A percentile compares a stretch with the other conserved stretches of the same genome.
Conservation (phyloP, 2,888 invertebrate genomes). For the Drosophila pullipes region DNA sequence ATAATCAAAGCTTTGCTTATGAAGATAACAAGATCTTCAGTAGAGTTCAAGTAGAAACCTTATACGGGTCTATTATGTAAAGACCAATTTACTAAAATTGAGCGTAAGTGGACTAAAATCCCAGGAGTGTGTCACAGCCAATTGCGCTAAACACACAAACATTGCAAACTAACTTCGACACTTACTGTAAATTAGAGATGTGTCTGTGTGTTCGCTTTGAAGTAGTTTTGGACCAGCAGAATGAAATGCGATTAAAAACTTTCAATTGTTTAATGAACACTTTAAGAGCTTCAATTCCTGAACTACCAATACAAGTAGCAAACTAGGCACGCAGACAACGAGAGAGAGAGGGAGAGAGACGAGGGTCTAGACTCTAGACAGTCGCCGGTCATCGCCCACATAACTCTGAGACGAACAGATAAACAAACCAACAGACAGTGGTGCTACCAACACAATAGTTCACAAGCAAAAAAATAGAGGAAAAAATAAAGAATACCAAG, state of each 20-base stretch:
- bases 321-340: constrained; percentile 17
- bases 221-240: constrained; percentile 21
- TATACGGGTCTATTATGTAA: neutral
- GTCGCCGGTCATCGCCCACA: constrained; percentile 70
- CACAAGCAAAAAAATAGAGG: constrained; percentile 36
- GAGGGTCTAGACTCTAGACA: constrained; percentile 50
- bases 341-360: neutral
- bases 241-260: constrained; percentile 65
- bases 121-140: neutral
- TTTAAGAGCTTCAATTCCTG: constrained; percentile 61
- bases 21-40: neutral
- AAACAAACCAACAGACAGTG: constrained; percentile 25
- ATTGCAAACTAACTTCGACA: constrained; percentile 33
- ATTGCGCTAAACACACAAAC: constrained; percentile 7
- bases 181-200: constrained; percentile 17
- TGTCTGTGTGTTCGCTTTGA: constrained; percentile 3
- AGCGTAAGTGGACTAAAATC: neutral
- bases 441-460: constrained; percentile 25
- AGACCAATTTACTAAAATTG: neutral
- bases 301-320: constrained; percentile 54
- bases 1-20: neutral
- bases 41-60: neutral
- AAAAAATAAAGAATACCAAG: constrained; percentile 27
- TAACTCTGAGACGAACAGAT: constrained; percentile 55
- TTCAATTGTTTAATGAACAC: constrained; percentile 79